These are phyloP conservation scores for Rhodophaea formosa DNA, from an alignment of 2,888 invertebrate genomes.

Conservation along the genomic window DNA sequence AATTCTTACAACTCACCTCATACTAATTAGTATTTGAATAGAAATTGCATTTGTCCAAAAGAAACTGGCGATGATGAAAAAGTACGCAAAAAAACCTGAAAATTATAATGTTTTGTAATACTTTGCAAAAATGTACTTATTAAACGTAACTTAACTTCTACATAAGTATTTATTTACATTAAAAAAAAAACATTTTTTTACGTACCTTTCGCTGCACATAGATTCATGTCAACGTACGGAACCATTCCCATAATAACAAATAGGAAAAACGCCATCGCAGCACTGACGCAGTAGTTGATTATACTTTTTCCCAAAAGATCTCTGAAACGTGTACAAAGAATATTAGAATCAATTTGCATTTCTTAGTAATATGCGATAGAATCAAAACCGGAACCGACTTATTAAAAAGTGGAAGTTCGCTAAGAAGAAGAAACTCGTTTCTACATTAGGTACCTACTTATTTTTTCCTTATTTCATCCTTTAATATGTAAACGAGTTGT, in stretches of 20 bases:
- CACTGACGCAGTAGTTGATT: slow-evolving; percentile 56
- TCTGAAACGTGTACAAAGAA: slow-evolving; percentile 42
- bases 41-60: slow-evolving; percentile 86
- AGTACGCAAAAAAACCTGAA: slow-evolving; percentile 80
- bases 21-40: slow-evolving; percentile 83
- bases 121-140: no score
- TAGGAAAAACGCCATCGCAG: slow-evolving; percentile 52
- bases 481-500: no score
- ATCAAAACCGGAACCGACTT: no score
- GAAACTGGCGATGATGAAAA: slow-evolving; percentile 82
- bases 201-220: slow-evolving; percentile 63
- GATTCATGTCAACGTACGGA: slow-evolving; percentile 47
- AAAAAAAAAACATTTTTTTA: no score
- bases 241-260: slow-evolving; percentile 52
- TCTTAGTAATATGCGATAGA: slow-evolving; percentile 6
- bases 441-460: no score
- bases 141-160: no score
- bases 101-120: slow-evolving; percentile 20
- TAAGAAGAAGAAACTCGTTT: no score
- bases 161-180: no score
- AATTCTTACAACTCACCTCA: slow-evolving; percentile 76
- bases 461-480: no score
- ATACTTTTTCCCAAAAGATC: slow-evolving; percentile 69
- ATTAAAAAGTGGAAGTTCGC: no score
- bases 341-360: slow-evolving; percentile 16